These are phyloP conservation scores for Chrysolina haemoptera DNA, from an alignment of 2,888 invertebrate genomes.

Conservation along the genomic window DNA sequence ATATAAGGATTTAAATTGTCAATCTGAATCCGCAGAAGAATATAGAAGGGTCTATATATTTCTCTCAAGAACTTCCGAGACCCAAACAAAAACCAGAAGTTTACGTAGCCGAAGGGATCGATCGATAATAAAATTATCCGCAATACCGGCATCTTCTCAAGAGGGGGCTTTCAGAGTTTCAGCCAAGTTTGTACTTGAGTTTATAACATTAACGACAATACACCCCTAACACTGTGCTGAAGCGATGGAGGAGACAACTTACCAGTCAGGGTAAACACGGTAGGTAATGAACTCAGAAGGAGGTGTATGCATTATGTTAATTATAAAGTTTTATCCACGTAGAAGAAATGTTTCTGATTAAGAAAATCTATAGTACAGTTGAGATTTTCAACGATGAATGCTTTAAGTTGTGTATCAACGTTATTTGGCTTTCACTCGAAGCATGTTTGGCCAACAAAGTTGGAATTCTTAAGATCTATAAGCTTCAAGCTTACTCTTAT, in stretches of 20 bases:
- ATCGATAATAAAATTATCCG: conserved; percentile 65
- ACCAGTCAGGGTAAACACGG: conserved; percentile 45
- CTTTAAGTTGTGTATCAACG: too few relatives aligned
- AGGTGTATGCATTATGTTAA: not conserved
- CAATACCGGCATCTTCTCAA: conserved; percentile 62
- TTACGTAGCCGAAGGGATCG: conserved; percentile 58
- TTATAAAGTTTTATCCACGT: not conserved
- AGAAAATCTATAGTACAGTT: too few relatives aligned
- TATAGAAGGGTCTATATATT: conserved; percentile 33
- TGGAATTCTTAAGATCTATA: too few relatives aligned
- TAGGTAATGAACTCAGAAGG: conserved; percentile 46
- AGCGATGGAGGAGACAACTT: conserved; percentile 39
- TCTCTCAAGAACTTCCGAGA: conserved; percentile 39
- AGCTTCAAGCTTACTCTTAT: too few relatives aligned
- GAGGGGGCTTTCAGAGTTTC: conserved; percentile 66
- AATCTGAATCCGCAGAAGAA: conserved; percentile 51
- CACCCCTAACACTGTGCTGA: conserved; percentile 51
- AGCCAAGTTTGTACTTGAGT: conserved; percentile 65
- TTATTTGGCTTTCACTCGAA: too few relatives aligned
- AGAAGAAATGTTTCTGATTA: not conserved
- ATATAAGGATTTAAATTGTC: conserved; percentile 59
- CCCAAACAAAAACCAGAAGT: conserved; percentile 38
- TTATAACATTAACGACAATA: conserved; percentile 66
- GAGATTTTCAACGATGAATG: too few relatives aligned
- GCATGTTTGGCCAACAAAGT: too few relatives aligned